Base-by-base conservation (phyloP, 2,113 vertebrate species). In the Nothoprocta pentlandii region DNA sequence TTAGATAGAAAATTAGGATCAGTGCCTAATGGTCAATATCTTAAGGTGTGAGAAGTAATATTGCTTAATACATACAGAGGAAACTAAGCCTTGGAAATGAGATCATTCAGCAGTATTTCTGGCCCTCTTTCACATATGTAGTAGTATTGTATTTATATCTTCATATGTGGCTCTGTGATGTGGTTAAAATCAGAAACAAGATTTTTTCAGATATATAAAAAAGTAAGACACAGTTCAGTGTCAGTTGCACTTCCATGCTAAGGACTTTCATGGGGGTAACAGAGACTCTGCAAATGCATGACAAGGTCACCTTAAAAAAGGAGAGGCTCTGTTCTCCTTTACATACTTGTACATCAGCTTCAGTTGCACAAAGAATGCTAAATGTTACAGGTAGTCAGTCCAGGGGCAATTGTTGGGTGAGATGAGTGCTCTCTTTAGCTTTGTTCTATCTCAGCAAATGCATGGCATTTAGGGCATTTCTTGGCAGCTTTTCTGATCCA, bases 1-100 rank as follows among this genome's bases (percentile, higher is more conserved):
- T 34, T 73, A 79, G 47, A 58, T 17, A 84, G 74, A 87, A 88
- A 81, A 89, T 82, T 73, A 76, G 26, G 20, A 81, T 84, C 22
- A 15, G 25, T 59, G 56, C 44, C 32, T 66, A 42, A n/a, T 83
- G 30, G 61, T 73, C 58, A 76, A 34, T 91, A 91, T 74, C 69
- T 92, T 74, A 92, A 44, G 49, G 64, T 44, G 15, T 32, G 75
- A n/a, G 17, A 79, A 81, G 10, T 58, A 41, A 61, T 76, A 23
- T 5, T 75, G 9, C 66, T 63, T 75, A 80, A 86, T 42, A 81
- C 9, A 46, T 75, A 71, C 2, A 81, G 69, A 85, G 15, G 61
- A 87, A 92, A 64, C 22, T 16, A 64, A 62, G 32, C 17, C 17
- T 79, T 66, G 5, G 1, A 16, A 89, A 82, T 9, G 69, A 36